Conservation (phyloP, 1,140 invertebrate species). For the Drosophila nigrodunni region DNA sequence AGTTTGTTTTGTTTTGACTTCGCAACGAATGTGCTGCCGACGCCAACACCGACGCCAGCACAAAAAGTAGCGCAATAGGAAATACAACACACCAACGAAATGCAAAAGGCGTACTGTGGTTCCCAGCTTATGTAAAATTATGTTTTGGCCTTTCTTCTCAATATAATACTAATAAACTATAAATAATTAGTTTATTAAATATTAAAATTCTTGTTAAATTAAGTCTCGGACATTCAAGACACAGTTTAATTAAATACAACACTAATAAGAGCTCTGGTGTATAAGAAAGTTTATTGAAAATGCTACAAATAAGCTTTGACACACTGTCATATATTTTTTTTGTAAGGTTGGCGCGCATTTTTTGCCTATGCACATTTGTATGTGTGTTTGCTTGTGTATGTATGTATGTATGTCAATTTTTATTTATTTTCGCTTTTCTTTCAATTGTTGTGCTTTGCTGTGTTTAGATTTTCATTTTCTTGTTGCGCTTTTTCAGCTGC, state of each 20-base stretch:
- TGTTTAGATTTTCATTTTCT: constrained; percentile 1
- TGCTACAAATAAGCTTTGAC: too few relatives aligned
- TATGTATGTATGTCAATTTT: constrained; percentile 33
- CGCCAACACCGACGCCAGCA: constrained; percentile 5
- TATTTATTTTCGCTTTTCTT: constrained; percentile 40
- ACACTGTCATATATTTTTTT: neutral
- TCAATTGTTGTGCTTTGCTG: neutral
- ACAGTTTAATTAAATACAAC: too few relatives aligned
- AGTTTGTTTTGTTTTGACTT: constrained; percentile 62
- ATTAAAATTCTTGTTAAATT: too few relatives aligned
- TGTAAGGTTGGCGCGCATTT: constrained; percentile 47
- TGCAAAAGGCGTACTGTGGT: neutral
- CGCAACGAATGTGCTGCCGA: constrained; percentile 18
- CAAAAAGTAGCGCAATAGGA: constrained; percentile 1
- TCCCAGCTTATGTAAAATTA: too few relatives aligned
- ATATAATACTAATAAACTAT: too few relatives aligned
- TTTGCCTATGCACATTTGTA: constrained; percentile 42
- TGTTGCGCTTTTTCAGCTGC: constrained; percentile 11
- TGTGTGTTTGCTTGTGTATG: constrained; percentile 3
- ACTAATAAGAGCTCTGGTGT: too few relatives aligned
- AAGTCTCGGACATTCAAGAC: too few relatives aligned
- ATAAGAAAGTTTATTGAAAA: too few relatives aligned
- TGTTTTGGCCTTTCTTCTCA: too few relatives aligned
- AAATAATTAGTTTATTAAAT: too few relatives aligned
- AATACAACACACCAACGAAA: constrained; percentile 15